These are phyloP conservation scores for Catharus fuscescens DNA, from an alignment of 2,113 vertebrate species.

Conservation along the genomic window DNA sequence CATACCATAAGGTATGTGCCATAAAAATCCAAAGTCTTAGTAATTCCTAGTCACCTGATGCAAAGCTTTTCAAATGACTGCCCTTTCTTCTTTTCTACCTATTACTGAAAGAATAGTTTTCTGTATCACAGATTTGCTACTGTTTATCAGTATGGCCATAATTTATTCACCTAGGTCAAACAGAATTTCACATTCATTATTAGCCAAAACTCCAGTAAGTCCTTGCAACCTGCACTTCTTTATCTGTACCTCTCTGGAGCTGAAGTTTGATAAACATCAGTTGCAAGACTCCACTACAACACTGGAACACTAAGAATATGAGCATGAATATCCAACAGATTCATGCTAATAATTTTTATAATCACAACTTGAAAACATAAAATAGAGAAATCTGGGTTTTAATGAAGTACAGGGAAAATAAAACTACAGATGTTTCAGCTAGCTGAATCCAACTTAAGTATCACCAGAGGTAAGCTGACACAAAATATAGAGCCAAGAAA, in stretches of 20 bases:
- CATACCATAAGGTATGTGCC: neutral
- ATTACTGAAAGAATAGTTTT: neutral
- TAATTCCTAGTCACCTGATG: neutral
- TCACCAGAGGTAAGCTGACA: neutral
- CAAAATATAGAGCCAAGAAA: neutral
- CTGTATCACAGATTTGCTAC: neutral
- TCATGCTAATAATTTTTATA: neutral
- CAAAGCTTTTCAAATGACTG: neutral
- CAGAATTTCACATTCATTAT: neutral
- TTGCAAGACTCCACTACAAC: neutral
- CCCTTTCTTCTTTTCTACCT: neutral
- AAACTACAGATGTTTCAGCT: neutral
- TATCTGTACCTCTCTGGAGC: neutral
- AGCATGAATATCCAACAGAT: neutral
- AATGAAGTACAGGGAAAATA: neutral
- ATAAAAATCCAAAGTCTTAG: neutral
- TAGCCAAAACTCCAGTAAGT: neutral
- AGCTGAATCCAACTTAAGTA: neutral
- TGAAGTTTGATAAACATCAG: neutral
- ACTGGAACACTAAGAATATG: neutral
- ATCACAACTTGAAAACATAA: neutral
- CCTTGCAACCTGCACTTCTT: neutral
- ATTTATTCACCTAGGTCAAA: neutral
- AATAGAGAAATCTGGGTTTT: neutral
- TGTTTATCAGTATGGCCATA: neutral